Evolutionary conservation across 2,888 invertebrate species (phyloP).

Genomic region (Molorchus minor): DNA sequence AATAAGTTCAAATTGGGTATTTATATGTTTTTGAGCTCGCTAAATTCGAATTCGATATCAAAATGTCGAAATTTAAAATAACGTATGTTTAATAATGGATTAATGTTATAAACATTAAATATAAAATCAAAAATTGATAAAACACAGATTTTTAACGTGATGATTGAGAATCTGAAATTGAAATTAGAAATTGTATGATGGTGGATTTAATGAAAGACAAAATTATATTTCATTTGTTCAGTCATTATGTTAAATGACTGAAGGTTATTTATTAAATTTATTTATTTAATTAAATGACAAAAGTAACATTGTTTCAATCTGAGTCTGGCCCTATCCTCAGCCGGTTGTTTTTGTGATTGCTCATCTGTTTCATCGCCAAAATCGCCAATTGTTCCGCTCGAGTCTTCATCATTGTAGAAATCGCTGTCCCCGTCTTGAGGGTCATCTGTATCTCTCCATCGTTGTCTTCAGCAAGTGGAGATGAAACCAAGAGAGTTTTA

Average conservation of each 20-base stretch:
- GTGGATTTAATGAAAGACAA: too few species aligned
- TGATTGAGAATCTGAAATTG: too few species aligned
- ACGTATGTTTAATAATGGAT: not conserved
- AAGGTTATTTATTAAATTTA: too few species aligned
- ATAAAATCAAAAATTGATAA: not conserved
- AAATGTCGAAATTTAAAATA: not conserved
- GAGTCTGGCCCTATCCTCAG: not conserved
- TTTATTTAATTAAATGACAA: too few species aligned
- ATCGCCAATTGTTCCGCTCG: not conserved
- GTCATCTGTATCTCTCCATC: not conserved
- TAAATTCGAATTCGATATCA: not conserved
- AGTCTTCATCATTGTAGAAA: conserved; percentile 1
- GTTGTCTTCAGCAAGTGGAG: conserved; percentile 3
- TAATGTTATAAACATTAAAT: not conserved
- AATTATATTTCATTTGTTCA: too few species aligned
- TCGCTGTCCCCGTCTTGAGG: not conserved
- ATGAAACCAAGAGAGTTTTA: conserved; percentile 1
- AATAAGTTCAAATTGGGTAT: not conserved
- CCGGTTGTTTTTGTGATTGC: not conserved
- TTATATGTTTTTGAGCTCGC: not conserved
- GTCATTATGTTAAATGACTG: too few species aligned
- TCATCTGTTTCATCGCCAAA: conserved; percentile 1
- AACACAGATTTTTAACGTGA: conserved; percentile 1
- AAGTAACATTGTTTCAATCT: not conserved
- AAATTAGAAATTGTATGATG: too few species aligned